Percentiles rank a stretch among this genome's conserved stretches.
These are phyloP conservation scores for Thymelicus lineola DNA, from an alignment of 2,888 invertebrate species.

Conservation along the genomic window DNA sequence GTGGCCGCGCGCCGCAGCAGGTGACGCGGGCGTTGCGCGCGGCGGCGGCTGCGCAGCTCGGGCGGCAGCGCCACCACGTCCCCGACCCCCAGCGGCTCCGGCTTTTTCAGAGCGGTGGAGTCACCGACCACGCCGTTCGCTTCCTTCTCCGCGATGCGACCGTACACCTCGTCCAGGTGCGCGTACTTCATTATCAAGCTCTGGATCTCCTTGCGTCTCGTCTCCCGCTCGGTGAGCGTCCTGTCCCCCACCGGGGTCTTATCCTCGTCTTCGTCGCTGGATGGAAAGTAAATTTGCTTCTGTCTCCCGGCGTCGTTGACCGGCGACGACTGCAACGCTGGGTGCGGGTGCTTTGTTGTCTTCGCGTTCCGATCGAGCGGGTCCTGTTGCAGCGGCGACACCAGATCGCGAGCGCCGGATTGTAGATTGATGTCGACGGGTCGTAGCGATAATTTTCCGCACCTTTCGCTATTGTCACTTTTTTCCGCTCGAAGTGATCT, in stretches of 20 bases:
- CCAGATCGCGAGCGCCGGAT: slow-evolving; percentile 78
- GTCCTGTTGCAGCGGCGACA: slow-evolving; percentile 76
- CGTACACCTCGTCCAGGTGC: slow-evolving; percentile 90
- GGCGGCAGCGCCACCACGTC: slow-evolving; percentile 76
- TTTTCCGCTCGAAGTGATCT: slow-evolving; percentile 86
- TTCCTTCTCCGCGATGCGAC: slow-evolving; percentile 73
- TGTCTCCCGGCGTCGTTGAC: slow-evolving; percentile 69
- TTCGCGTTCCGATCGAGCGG: slow-evolving; percentile 66
- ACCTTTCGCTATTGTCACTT: slow-evolving; percentile 85
- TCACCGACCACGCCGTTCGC: slow-evolving; percentile 60
- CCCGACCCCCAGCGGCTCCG: slow-evolving; percentile 70
- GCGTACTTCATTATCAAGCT: slow-evolving; percentile 93
- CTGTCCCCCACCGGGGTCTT: slow-evolving; percentile 84
- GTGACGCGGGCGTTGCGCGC: slow-evolving; percentile 73
- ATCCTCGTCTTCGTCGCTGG: slow-evolving; percentile 81
- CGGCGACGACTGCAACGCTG: slow-evolving; percentile 59
- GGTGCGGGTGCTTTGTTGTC: slow-evolving; percentile 61
- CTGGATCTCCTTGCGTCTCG: slow-evolving; percentile 93
- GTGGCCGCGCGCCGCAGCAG: slow-evolving; percentile 82
- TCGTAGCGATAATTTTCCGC: slow-evolving; percentile 80
- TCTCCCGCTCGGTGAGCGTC: slow-evolving; percentile 89
- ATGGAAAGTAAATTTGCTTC: slow-evolving; percentile 79
- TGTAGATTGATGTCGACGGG: slow-evolving; percentile 83
- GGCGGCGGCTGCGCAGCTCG: slow-evolving; percentile 75
- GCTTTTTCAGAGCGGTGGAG: slow-evolving; percentile 53